Base-by-base conservation (phyloP, 2,797 vertebrate species). In the Passerculus sandwichensis region DNA sequence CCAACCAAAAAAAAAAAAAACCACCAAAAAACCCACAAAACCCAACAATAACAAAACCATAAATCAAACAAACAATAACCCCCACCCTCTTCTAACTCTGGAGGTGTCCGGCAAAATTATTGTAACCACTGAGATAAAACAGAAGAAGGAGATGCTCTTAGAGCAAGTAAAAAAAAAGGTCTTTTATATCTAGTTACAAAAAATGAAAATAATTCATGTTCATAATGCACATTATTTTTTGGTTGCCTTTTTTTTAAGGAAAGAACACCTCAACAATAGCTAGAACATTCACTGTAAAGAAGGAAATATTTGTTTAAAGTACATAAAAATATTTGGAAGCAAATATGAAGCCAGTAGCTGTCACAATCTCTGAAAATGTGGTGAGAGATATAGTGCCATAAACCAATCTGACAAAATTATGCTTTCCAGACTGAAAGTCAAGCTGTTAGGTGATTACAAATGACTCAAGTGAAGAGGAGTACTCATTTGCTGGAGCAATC, bases 401-500 rank as follows among this genome's bases (percentile, higher is more conserved):
- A 95, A 80, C 70, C 77, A 92, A 14, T 79, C 73, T 83, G 88
- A 94, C 48, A 70, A 90, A 97, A 74, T 42, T 18, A 22, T 71
- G 74, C 50, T 89, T 95, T 90, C 25, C 57, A 76, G 64, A 60
- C 38, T 92, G 94, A 92, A 97, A 94, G 92, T 73, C 91, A 96
- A 93, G 51, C 74, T 96, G 71, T 88, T 94, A 48, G 16, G 3
- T 92, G 82, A 85, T 95, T 96, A 96, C 54, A 80, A 90, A 96
- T 80, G 6, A 67, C 79, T 85, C 42, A 34, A 77, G 74, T 84
- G 91, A 94, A 96, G 66, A 92, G 51, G 75, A 96, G 47, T 54
- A 74, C 60, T 77, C 94, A 92, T 89, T 94, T 97, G 85, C 81
- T 32, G 22, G 92, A 92, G 82, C 85, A 96, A 93, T 94, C 84